phyloP scores from a whole-genome alignment of 2,888 invertebrate genomes.

The Oxyscelio sp. region DNA sequence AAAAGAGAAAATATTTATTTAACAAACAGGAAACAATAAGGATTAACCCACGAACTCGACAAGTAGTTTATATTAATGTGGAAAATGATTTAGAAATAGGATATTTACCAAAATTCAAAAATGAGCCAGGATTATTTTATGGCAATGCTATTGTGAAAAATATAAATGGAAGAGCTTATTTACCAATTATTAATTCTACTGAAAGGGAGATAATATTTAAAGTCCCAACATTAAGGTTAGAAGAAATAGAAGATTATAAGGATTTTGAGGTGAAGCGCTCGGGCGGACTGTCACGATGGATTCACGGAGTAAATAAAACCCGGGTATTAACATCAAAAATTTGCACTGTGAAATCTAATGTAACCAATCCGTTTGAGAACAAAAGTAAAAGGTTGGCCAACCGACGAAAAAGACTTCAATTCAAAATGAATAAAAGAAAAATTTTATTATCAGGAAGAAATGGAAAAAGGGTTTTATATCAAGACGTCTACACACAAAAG shows the following conservation, averaged over 20 bases:
- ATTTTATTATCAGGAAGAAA: too few relatives aligned
- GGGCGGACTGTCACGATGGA: too few relatives aligned
- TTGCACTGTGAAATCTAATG: too few relatives aligned
- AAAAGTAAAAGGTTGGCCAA: too few relatives aligned
- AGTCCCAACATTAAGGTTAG: background rate
- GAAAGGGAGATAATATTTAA: background rate
- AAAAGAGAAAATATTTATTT: background rate
- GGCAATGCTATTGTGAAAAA: slow-evolving; percentile 1
- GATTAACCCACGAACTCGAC: background rate
- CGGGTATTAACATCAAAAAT: background rate
- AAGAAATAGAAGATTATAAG: background rate
- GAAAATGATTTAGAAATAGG: slow-evolving; percentile 8
- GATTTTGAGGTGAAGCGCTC: too few relatives aligned
- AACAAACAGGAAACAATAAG: background rate
- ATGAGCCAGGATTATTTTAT: slow-evolving; percentile 8
- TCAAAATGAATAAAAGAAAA: too few relatives aligned
- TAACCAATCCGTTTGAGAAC: too few relatives aligned
- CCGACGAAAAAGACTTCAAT: too few relatives aligned
- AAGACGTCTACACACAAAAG: too few relatives aligned
- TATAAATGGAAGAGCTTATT: background rate
- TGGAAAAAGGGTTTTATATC: too few relatives aligned
- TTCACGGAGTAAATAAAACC: background rate
- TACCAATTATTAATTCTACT: slow-evolving; percentile 1
- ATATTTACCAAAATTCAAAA: background rate
- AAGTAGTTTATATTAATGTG: slow-evolving; percentile 1